Evolutionary conservation across 2,888 invertebrate species (phyloP).

Genomic region (Hedychridium roseum): DNA sequence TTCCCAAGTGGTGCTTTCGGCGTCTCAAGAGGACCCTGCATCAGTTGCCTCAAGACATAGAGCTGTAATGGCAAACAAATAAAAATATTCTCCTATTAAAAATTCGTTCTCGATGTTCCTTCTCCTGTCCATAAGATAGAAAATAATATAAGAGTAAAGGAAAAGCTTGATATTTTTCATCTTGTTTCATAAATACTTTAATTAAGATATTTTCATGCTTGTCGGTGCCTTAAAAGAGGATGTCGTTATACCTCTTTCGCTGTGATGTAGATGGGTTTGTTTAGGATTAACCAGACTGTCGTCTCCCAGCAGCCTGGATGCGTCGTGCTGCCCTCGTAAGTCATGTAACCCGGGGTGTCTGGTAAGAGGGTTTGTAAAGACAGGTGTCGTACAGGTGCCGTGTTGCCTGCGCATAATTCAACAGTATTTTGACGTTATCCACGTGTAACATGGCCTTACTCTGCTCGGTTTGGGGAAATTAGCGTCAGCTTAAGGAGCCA

Average conservation of each 20-base stretch:
- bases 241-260: conserved; percentile 96
- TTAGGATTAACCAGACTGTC: conserved; percentile 98
- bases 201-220: too few relatives aligned
- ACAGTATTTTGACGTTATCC: too few relatives aligned
- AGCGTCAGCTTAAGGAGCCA: too few relatives aligned
- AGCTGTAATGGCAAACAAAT: conserved; percentile 72
- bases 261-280: conserved; percentile 97
- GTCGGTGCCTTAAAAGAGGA: too few relatives aligned
- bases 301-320: conserved; percentile 99
- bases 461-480: too few relatives aligned
- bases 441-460: too few relatives aligned
- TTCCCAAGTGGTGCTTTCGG: conserved; percentile 93
- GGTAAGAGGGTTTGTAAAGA: conserved; percentile 88
- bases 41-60: conserved; percentile 84
- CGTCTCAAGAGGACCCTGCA: conserved; percentile 86
- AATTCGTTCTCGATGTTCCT: too few relatives aligned
- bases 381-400: conserved; percentile 83
- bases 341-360: conserved; percentile 93
- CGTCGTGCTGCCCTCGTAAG: conserved; percentile 97
- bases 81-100: too few relatives aligned
- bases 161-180: too few relatives aligned
- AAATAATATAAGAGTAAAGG: too few relatives aligned
- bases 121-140: too few relatives aligned
- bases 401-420: conserved; percentile 79
- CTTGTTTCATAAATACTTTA: too few relatives aligned